Base-by-base conservation (phyloP, 2,888 invertebrate genomes). In the Sminthurinus aureus region DNA sequence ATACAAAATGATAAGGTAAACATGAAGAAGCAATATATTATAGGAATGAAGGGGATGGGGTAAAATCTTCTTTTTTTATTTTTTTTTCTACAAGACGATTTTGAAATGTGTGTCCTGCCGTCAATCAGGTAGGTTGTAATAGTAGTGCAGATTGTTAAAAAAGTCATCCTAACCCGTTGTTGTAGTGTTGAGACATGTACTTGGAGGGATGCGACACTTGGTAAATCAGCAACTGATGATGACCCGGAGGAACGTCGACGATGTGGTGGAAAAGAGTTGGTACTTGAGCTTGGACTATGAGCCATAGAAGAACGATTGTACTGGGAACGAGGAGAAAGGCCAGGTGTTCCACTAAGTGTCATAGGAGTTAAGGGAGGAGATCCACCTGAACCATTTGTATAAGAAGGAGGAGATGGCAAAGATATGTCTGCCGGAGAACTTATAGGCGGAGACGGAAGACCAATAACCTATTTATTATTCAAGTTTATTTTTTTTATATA, bases 111-210 rank as follows among this genome's bases (percentile, higher is more conserved):
- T 38, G 38, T 26, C 78, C 78, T 78, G 78, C 22, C 78, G 24
- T 78, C 78, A 78, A 83, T 86, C 85, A 85, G 85, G 85, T 84
- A 78, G 50, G 86, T 69, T 58, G 38, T 4, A 38, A 38, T 38
- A 38, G 38, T 38, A 38, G 38, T 38, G 38, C 38, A 38, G 38
- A 38, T 67, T 8, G 22, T 67, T 22, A 67, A 22, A 22, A 11
- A 20, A 11, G 15, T 8, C n/a, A 18, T 67, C 9, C 95, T 95
- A 95, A 96, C 96, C 95, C 95, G 94, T 92, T 95, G 94, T 91
- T 95, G 96, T 91, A 96, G 94, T 91, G 95, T 93, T 91, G 92
- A 92, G 89, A 93, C 93, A 91, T 93, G 92, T 90, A 93, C 93
- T 90, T 93, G 92, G 85, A 91, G 90, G 58, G 91, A 90, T 79